phyloP scores from a whole-genome alignment of 2,888 invertebrate species.

The Druceiella hillmani region DNA sequence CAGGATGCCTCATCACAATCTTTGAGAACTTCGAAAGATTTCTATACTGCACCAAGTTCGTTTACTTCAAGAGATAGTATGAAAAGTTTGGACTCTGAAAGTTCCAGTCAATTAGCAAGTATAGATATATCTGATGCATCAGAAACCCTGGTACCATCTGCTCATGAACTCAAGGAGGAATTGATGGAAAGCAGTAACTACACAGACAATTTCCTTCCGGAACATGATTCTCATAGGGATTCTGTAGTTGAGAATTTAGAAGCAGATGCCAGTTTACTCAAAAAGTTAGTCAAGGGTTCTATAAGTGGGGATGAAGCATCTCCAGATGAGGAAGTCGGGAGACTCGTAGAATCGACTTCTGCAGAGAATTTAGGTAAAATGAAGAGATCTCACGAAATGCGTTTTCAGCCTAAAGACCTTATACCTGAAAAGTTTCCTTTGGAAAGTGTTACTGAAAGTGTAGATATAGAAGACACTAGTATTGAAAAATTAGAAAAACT shows the following conservation, averaged over 20 bases:
- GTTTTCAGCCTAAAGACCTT: slow-evolving; percentile 65
- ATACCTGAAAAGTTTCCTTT: slow-evolving; percentile 44
- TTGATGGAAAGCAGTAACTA: slow-evolving; percentile 59
- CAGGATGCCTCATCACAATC: slow-evolving; percentile 69
- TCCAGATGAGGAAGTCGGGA: slow-evolving; percentile 52
- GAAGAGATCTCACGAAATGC: slow-evolving; percentile 90
- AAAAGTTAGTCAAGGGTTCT: slow-evolving; percentile 42
- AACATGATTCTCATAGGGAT: slow-evolving; percentile 29
- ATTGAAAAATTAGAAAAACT: too few species aligned
- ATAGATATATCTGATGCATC: slow-evolving; percentile 89
- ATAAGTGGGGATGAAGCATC: slow-evolving; percentile 49
- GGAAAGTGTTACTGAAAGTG: slow-evolving; percentile 40
- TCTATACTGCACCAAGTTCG: slow-evolving; percentile 81
- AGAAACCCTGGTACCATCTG: slow-evolving; percentile 89
- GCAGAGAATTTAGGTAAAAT: slow-evolving; percentile 68
- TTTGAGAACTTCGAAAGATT: slow-evolving; percentile 74
- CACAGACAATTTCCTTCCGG: slow-evolving; percentile 48
- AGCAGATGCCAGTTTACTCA: slow-evolving; percentile 27
- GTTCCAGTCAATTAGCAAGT: slow-evolving; percentile 83
- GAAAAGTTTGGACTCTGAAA: slow-evolving; percentile 85
- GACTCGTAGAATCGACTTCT: slow-evolving; percentile 42
- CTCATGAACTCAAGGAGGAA: slow-evolving; percentile 73
- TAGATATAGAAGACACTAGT: slow-evolving; percentile 41
- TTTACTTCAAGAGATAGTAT: slow-evolving; percentile 85
- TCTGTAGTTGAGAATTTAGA: neutral